phyloP scores from a whole-genome alignment of 53 echinoderm and acorn worm genomes.

The Temnopleurus reevesii region DNA sequence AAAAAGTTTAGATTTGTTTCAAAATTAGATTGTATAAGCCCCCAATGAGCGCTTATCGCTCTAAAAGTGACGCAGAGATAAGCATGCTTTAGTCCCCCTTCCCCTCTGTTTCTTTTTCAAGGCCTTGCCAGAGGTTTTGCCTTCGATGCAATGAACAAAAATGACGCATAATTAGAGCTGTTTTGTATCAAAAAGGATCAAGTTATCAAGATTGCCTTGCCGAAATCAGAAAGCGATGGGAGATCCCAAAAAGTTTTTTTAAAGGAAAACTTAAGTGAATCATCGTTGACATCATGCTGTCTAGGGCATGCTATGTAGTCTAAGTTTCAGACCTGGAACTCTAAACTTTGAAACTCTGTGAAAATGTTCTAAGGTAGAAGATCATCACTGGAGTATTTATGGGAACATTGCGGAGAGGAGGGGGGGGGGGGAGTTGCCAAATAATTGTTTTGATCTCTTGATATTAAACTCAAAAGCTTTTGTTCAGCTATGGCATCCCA shows the following conservation, averaged over 20 bases:
- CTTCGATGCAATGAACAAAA: slow-evolving; percentile 6
- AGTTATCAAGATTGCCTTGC: slow-evolving; percentile 33
- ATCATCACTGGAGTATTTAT: no score
- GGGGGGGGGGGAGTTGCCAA: no score
- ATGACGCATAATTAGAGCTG: slow-evolving; percentile 33
- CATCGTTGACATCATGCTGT: slow-evolving; percentile 17
- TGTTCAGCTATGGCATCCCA: no score
- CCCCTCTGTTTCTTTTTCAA: background rate
- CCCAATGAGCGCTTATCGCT: slow-evolving; percentile 7
- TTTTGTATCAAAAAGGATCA: slow-evolving; percentile 38
- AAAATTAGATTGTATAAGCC: slow-evolving; percentile 39
- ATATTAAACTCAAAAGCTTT: no score
- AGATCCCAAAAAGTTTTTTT: background rate
- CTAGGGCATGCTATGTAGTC: background rate
- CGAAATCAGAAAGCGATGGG: background rate
- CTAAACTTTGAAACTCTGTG: no score
- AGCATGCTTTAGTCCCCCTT: slow-evolving; percentile 26
- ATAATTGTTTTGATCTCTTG: no score
- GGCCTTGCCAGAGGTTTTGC: background rate
- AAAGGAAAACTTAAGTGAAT: background rate
- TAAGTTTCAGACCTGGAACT: background rate
- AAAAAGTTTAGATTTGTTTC: slow-evolving; percentile 7
- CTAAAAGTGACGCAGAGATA: slow-evolving; percentile 28
- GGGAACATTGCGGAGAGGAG: no score
- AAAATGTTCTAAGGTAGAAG: no score